phyloP scores from a whole-genome alignment of 2,888 invertebrate species.

The Orthosia incerta region DNA sequence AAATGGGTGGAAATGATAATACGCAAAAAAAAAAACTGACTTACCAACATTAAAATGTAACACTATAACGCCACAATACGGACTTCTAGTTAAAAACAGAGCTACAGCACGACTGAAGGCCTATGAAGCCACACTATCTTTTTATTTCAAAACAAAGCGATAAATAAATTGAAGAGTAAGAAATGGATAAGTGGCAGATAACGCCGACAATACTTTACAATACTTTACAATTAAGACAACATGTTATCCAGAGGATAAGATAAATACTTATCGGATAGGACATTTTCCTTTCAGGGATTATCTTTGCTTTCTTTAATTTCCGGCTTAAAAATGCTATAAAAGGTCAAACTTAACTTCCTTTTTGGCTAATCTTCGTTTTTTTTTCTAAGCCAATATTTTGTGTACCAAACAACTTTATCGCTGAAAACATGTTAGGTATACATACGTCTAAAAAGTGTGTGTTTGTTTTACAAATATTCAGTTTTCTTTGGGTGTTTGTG shows the following conservation, averaged over 20 bases:
- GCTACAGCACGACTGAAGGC: slow-evolving; percentile 7
- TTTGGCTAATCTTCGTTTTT: neutral
- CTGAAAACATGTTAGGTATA: slow-evolving; percentile 27
- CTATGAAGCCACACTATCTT: neutral
- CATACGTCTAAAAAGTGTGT: slow-evolving; percentile 32
- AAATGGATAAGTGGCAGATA: slow-evolving; percentile 41
- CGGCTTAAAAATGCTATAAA: slow-evolving; percentile 25
- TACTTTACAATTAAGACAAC: slow-evolving; percentile 46
- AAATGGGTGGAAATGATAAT: neutral
- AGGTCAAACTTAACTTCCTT: neutral
- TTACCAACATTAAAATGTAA: slow-evolving; percentile 32
- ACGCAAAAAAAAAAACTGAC: neutral
- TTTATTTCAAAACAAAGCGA: slow-evolving; percentile 38
- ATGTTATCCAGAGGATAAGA: slow-evolving; percentile 36
- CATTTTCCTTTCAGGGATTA: slow-evolving; percentile 1
- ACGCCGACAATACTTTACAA: slow-evolving; percentile 49
- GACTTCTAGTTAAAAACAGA: neutral
- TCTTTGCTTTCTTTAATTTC: slow-evolving; percentile 44
- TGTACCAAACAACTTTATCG: neutral
- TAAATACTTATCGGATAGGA: slow-evolving; percentile 6
- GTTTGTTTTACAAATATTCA: slow-evolving; percentile 17
- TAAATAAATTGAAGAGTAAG: neutral
- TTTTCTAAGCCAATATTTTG: neutral
- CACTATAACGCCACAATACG: neutral
- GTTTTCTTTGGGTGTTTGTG: slow-evolving; percentile 29